Base-by-base conservation (phyloP, 2,888 invertebrate genomes). In the Pecten maximus region DNA sequence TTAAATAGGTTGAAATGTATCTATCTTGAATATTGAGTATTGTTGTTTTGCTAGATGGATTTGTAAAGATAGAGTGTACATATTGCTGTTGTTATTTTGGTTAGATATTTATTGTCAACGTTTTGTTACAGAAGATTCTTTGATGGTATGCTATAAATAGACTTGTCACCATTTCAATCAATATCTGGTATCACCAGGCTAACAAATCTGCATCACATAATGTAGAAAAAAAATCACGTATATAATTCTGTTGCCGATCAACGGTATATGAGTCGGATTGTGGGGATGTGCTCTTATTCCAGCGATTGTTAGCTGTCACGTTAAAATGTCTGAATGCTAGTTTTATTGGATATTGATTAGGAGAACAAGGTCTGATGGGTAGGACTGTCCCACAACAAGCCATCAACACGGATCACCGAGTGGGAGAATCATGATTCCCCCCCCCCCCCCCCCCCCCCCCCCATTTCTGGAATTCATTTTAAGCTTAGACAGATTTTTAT, bases 261-360 rank as follows among this genome's bases (percentile, higher is more conserved):
- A 16, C 74, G 35, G 23, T 54, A 23, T 54, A 54, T 54, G 54
- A 10, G 74, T 28, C n/a, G 74, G 74, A 28, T 74, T 15, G 35
- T 74, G 35, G 0, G 74, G 74, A 74, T 74, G 35, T 35, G 35
- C 23, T 74, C 74, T 35, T 74, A 35, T 35, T 35, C 12, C 35
- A 10, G 0, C 12, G 74, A 74, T 74, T 74, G 74, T 35, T 35
- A 10, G 74, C 35, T 74, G 74, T 74, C 35, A 74, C 74, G 74
- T 74, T 74, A 74, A 74, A 74, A 35, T 74, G 35, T 74, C 74
- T 74, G 74, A 74, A 74, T 74, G 28, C 12, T 35, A 35, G 74
- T 74, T 74, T 74, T 28, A 74, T 74, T 74, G 74, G 74, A 28
- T 74, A 74, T 35, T 74, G 74, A 74, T 74, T 74, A 74, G 12